These are phyloP conservation scores for Papilio dardanus DNA, from an alignment of 1,140 invertebrate species.

Conservation along the genomic window DNA sequence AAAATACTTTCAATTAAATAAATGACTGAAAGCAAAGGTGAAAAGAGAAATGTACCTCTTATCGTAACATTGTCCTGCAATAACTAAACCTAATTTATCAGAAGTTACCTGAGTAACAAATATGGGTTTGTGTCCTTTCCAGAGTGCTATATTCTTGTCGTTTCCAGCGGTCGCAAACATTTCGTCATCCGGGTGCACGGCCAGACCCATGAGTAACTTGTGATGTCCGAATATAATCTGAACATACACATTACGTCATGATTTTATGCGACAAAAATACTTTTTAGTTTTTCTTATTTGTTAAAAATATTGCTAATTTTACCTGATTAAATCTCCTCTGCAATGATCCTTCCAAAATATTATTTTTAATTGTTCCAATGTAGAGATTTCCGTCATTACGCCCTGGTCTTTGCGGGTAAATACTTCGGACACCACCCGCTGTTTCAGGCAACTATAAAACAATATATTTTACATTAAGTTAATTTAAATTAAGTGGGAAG, in stretches of 20 bases:
- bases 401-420: conserved; percentile 92
- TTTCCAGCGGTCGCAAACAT: conserved; percentile 96
- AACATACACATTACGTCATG: conserved; percentile 5
- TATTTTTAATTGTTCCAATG: conserved; percentile 96
- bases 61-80: too few relatives aligned
- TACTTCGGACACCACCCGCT: conserved; percentile 92
- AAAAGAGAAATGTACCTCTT: too few relatives aligned
- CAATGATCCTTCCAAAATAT: conserved; percentile 95
- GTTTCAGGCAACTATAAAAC: conserved; percentile 89
- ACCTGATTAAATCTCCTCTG: conserved; percentile 95
- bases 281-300: not conserved
- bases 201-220: conserved; percentile 94
- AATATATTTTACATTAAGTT: too few relatives aligned
- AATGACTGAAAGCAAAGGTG: too few relatives aligned
- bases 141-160: conserved; percentile 95
- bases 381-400: conserved; percentile 95
- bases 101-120: conserved; percentile 92
- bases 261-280: not conserved
- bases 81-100: not conserved
- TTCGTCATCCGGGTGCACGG: conserved; percentile 94
- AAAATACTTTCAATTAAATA: too few relatives aligned
- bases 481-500: too few relatives aligned
- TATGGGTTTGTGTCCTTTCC: conserved; percentile 92
- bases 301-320: conserved; percentile 36
- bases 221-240: conserved; percentile 95